A percentile compares a stretch with the other conserved stretches of the same genome.
phyloP scores from a whole-genome alignment of 2,888 invertebrate genomes.

The Lochmaea crataegi region DNA sequence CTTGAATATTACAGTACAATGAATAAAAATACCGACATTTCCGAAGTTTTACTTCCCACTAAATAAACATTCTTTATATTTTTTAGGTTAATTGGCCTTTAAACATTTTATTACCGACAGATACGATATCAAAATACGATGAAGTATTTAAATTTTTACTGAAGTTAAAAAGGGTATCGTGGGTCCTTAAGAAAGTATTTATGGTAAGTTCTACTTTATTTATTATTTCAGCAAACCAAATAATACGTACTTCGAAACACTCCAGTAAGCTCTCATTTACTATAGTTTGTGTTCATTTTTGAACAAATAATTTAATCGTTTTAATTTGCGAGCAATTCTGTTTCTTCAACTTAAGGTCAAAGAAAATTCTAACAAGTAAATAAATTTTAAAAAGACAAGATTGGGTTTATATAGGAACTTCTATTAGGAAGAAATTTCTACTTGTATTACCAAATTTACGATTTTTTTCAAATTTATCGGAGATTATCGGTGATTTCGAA shows the following conservation, averaged over 20 bases:
- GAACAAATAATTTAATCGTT: neutral
- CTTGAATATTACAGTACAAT: too few relatives aligned
- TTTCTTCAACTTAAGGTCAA: too few relatives aligned
- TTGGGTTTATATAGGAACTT: too few relatives aligned
- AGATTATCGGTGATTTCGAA: too few relatives aligned
- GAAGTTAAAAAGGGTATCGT: slow-evolving; percentile 80
- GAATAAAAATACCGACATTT: too few relatives aligned
- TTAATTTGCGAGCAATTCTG: neutral
- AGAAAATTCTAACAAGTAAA: too few relatives aligned
- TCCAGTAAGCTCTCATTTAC: neutral
- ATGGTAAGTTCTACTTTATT: slow-evolving; percentile 62
- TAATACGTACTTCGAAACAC: neutral
- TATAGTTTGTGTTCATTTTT: too few relatives aligned
- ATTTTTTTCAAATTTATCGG: too few relatives aligned
- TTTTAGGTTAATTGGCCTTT: slow-evolving; percentile 76
- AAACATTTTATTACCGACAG: slow-evolving; percentile 79
- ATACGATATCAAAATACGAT: slow-evolving; percentile 77
- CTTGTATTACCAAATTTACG: too few relatives aligned
- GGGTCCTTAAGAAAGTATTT: slow-evolving; percentile 79
- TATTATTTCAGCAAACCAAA: neutral
- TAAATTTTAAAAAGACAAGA: too few relatives aligned
- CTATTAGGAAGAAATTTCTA: too few relatives aligned
- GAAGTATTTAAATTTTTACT: slow-evolving; percentile 81
- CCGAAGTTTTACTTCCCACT: neutral
- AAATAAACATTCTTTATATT: neutral